Evolutionary conservation across 2,888 invertebrate genomes (phyloP).

Genomic region (Tetanocera ferruginea): DNA sequence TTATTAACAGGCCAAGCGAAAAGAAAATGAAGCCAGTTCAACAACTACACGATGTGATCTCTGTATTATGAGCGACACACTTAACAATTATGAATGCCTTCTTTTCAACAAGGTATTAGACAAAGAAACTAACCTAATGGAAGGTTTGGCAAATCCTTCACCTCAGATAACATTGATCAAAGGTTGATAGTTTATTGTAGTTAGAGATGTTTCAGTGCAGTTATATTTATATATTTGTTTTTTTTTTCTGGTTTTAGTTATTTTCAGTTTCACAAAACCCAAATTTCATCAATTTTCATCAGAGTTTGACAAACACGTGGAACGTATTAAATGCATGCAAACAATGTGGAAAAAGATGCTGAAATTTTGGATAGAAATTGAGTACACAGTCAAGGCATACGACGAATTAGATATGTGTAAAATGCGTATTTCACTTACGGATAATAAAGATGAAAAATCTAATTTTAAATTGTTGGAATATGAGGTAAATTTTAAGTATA

Average conservation of each 20-base stretch:
- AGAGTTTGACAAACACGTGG: slow-evolving; percentile 55
- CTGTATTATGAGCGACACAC: slow-evolving; percentile 69
- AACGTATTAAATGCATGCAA: slow-evolving; percentile 74
- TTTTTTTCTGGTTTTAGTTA: slow-evolving; percentile 62
- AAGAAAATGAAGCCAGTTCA: slow-evolving; percentile 15
- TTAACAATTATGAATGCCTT: slow-evolving; percentile 72
- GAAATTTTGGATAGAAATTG: slow-evolving; percentile 69
- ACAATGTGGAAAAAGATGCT: slow-evolving; percentile 72
- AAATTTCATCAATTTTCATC: slow-evolving; percentile 42
- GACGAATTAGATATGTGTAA: slow-evolving; percentile 83
- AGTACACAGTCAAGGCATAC: slow-evolving; percentile 72
- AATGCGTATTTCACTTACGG: slow-evolving; percentile 69
- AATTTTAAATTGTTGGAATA: slow-evolving; percentile 54
- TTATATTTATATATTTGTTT: background rate
- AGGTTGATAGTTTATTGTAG: slow-evolving; percentile 55
- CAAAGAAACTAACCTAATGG: slow-evolving; percentile 70
- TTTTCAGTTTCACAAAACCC: slow-evolving; percentile 67
- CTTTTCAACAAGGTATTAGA: slow-evolving; percentile 72
- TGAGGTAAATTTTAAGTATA: slow-evolving; percentile 49
- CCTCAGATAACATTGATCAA: slow-evolving; percentile 74
- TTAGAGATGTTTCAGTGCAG: background rate
- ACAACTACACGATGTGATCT: slow-evolving; percentile 63
- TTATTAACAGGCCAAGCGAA: slow-evolving; percentile 21
- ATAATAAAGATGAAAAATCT: slow-evolving; percentile 57
- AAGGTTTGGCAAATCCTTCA: slow-evolving; percentile 76